These are phyloP conservation scores for Manacus vitellinus DNA, from an alignment of 2,113 vertebrate species.

Conservation along the genomic window DNA sequence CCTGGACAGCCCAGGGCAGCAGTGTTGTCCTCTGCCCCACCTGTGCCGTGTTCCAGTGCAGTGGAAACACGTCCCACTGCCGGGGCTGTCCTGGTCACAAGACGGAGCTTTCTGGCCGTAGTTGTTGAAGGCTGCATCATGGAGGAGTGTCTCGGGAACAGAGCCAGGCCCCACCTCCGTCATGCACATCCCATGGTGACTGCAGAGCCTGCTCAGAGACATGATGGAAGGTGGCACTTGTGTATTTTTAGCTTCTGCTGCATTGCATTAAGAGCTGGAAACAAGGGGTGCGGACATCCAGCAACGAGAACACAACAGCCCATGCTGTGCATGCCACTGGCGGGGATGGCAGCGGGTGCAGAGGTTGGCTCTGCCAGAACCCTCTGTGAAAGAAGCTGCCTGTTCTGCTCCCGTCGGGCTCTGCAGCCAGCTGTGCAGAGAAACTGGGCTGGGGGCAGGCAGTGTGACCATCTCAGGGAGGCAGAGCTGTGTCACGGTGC, in stretches of 20 bases:
- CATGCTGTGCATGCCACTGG: accelerated
- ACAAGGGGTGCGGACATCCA: not conserved
- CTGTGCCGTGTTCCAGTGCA: accelerated
- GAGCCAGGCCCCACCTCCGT: slow-evolving; percentile 17
- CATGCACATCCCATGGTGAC: not conserved
- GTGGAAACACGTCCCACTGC: accelerated
- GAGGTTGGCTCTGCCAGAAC: not conserved
- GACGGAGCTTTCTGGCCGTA: accelerated
- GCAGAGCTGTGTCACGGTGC: not conserved
- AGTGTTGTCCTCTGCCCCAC: not conserved
- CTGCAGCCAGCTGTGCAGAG: accelerated
- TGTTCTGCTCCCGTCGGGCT: not conserved
- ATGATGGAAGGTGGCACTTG: not conserved
- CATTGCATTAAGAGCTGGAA: slow-evolving; percentile 27
- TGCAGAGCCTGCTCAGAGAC: not conserved
- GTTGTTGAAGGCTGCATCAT: not conserved
- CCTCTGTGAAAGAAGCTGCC: not conserved
- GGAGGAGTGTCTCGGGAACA: not conserved
- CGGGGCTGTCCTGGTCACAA: accelerated
- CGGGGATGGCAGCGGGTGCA: not conserved
- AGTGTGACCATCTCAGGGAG: accelerated
- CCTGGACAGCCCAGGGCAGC: not conserved
- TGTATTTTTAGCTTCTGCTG: slow-evolving; percentile 50
- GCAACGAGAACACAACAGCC: not conserved
- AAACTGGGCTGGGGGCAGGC: not conserved